A percentile compares a stretch with the other conserved stretches of the same genome.
Evolutionary conservation across 2,888 invertebrate species (phyloP).

Genomic region (Lathronympha strigana): DNA sequence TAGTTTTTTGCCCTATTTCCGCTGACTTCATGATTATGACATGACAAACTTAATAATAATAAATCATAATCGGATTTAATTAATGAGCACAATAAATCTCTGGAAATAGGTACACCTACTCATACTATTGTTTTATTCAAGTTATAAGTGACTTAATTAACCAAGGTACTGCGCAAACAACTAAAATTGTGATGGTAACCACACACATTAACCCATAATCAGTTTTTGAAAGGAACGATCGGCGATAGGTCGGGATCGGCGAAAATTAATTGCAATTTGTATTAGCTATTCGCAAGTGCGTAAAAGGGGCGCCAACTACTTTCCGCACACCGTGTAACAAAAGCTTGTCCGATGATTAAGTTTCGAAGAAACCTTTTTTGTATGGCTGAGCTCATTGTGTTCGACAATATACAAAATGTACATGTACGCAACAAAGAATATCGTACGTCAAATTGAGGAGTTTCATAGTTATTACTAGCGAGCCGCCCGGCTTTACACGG

Average conservation of each 20-base stretch:
- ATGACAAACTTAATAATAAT: no score
- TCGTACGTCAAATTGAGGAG: slow-evolving; percentile 64
- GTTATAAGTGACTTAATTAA: background rate
- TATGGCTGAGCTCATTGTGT: slow-evolving; percentile 59
- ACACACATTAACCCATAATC: slow-evolving; percentile 15
- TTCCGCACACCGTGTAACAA: slow-evolving; percentile 54
- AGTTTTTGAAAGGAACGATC: slow-evolving; percentile 34
- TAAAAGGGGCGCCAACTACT: slow-evolving; percentile 50
- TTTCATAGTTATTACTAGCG: slow-evolving; percentile 69
- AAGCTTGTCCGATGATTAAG: slow-evolving; percentile 52
- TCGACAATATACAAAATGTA: slow-evolving; percentile 46
- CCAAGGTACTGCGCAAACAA: background rate
- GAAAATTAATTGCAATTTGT: slow-evolving; percentile 43
- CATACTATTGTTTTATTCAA: no score
- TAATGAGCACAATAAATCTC: no score
- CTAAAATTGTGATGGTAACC: background rate
- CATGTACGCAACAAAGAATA: slow-evolving; percentile 51
- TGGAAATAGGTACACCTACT: no score
- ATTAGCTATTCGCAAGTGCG: slow-evolving; percentile 41
- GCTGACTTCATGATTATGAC: no score
- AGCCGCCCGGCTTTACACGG: no score
- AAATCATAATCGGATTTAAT: no score
- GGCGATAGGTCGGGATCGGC: slow-evolving; percentile 9
- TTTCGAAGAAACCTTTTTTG: slow-evolving; percentile 51
- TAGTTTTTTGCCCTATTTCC: no score